Base-by-base conservation (phyloP, 2,797 vertebrate genomes). In the Chelon labrosus region DNA sequence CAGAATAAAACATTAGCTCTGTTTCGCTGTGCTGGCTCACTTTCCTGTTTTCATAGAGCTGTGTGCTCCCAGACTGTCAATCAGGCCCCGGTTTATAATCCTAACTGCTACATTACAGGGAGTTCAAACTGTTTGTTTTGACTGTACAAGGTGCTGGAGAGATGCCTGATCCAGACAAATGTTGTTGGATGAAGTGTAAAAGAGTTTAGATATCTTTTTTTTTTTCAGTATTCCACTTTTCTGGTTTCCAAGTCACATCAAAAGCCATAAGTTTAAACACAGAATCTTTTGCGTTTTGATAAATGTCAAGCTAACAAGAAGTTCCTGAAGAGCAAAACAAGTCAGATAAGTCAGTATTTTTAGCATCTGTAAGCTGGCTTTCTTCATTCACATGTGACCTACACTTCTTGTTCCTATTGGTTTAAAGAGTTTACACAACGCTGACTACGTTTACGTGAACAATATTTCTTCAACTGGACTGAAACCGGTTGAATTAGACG, bases 1-100 rank as follows among this genome's bases (percentile, higher is more conserved):
- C 57, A n/a, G 68, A 80, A 80, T 76, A 80, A 77, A 82, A 82
- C 78, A 84, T 84, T 39, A 76, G 59, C 75, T 79, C 42, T 38
- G 73, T 76, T 69, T 78, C 70, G 53, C 66, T 49, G 69, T 27
- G 75, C 65, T 70, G 58, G 65, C 73, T 78, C 56, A 16, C 61
- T 39, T 7, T 53, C 9, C 65, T 73, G 73, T 69, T 83, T 70
- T 64, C 70, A 75, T 55, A n/a, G n/a, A 65, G 69, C 83, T 14
- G 68, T 27, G 49, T 16, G 37, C 11, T 57, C 65, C 1, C 71
- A 1, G 38, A 38, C 68, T 50, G 60, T 44, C 70, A 22, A 52
- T 75, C 77, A 50, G 55, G 17, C 42, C 68, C 44, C 17, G 46
- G 27, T 73, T 69, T 17, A 54, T 17, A 53, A 1, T n/a, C 47